Evolutionary conservation across 2,113 vertebrate genomes (phyloP).

Genomic region (Prolemur simus): DNA sequence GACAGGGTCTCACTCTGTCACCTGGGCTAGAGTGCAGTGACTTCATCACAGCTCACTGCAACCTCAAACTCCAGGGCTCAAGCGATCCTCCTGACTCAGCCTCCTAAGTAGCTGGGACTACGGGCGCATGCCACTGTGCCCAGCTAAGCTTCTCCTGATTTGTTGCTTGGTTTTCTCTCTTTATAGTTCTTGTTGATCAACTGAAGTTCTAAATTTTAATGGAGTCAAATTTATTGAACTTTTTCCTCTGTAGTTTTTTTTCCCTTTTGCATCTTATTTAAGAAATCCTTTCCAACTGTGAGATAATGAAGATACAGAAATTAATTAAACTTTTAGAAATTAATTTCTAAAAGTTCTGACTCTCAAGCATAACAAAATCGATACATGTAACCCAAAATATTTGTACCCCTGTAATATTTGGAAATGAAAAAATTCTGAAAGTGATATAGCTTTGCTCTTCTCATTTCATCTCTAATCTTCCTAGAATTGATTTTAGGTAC

Average conservation of each 20-base stretch:
- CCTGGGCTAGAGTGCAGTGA: too few species aligned
- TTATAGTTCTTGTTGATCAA: neutral
- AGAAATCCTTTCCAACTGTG: neutral
- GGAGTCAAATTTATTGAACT: neutral
- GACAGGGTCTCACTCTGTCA: too few species aligned
- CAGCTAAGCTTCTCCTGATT: neutral
- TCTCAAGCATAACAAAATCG: too few species aligned
- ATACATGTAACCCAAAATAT: too few species aligned
- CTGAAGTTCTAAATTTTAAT: neutral
- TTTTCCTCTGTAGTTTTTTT: neutral
- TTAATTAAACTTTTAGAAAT: too few species aligned
- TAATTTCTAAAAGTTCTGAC: neutral
- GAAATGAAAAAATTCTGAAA: neutral
- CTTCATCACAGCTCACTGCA: too few species aligned
- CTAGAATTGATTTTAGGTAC: neutral
- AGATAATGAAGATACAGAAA: neutral
- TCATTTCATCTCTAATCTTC: neutral
- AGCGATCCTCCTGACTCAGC: too few species aligned
- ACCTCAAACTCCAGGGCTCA: too few species aligned
- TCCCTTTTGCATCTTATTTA: neutral
- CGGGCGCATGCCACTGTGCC: too few species aligned
- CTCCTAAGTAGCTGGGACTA: too few species aligned
- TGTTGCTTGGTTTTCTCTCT: neutral
- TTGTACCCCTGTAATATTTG: too few species aligned
- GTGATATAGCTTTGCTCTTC: neutral